Evolutionary conservation across 2,888 invertebrate species (phyloP), one percentile per base, ranked within the genome.

Genomic region (Serrognathus titanus): DNA sequence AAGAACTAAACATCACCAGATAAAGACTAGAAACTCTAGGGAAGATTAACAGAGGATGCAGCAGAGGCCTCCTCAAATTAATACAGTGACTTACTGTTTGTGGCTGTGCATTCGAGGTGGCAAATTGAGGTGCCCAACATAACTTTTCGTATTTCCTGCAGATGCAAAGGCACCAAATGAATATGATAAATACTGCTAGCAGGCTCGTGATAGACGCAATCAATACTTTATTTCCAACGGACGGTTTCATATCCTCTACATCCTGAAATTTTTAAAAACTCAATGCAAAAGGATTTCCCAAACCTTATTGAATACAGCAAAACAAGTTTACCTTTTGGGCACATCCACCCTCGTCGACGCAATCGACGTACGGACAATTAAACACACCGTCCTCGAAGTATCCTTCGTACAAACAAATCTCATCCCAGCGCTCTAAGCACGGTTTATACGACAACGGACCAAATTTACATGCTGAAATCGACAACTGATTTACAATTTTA

Each of bases 121-220:
- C 75, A 65, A 76, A 81, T 53, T 77, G 75, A 9, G 76, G 65
- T 4, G 79, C 74, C 81, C 81, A 81, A 62, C 81, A 81, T n/a
- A 81, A 66, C 56, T 78, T 75, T 58, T 78, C 76, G 39, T 79
- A 75, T 57, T 75, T 78, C 39, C 78, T 76, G 61, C 80, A 82
- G 35, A 78, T 73, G 77, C 79, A 81, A 31, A 82, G 61, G 53
- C 80, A 78, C 58, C 79, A 71, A 10, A 80, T 68, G 63, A 82
- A 81, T 57, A 81, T 67, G n/a, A 77, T 68, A 63, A 82, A 81
- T 35, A 77, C 71, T 8, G 81, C 64, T 38, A 80, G 68, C 51
- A 81, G 73, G 9, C 78, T 73, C 2, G 80, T 78, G 11, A 81
- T 77, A 1, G 81, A 80, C 20, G 79, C 79, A 8, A 81, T 74